These are phyloP conservation scores for Apocheima hispidaria DNA, from an alignment of 2,888 invertebrate species.

Conservation along the genomic window DNA sequence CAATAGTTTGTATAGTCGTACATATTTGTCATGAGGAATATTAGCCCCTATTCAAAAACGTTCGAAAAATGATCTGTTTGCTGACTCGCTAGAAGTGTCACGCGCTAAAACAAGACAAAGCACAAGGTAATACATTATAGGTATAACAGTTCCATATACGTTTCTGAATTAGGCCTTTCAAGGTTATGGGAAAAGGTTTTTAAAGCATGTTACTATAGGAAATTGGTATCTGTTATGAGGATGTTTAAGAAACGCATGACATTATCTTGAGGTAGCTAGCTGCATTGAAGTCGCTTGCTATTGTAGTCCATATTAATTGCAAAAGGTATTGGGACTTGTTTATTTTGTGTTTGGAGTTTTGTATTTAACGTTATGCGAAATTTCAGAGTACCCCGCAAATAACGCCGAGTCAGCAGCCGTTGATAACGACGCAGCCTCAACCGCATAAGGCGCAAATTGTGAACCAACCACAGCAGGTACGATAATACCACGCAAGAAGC, in stretches of 20 bases:
- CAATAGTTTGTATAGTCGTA: no score
- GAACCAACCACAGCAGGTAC: slow-evolving; percentile 56
- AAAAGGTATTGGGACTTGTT: not conserved
- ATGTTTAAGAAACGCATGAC: not conserved
- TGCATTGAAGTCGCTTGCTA: not conserved
- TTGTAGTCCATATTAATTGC: not conserved
- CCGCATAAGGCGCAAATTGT: slow-evolving; percentile 84
- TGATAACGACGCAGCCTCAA: slow-evolving; percentile 80
- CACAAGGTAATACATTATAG: not conserved
- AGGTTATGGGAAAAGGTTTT: not conserved
- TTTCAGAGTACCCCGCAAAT: slow-evolving; percentile 76
- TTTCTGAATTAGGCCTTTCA: not conserved
- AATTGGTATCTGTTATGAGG: not conserved
- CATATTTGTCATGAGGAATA: no score
- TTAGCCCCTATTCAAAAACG: no score
- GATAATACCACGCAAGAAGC: no score
- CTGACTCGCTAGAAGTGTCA: no score
- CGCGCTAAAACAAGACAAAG: no score
- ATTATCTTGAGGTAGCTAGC: not conserved
- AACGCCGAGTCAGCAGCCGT: slow-evolving; percentile 79
- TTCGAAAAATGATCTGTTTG: no score
- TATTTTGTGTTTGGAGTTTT: not conserved
- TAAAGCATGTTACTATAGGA: no score
- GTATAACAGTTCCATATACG: not conserved
- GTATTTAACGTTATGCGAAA: not conserved